Evolutionary conservation across 2,113 vertebrate species (phyloP).

Genomic region (Girardinichthys multiradiatus): DNA sequence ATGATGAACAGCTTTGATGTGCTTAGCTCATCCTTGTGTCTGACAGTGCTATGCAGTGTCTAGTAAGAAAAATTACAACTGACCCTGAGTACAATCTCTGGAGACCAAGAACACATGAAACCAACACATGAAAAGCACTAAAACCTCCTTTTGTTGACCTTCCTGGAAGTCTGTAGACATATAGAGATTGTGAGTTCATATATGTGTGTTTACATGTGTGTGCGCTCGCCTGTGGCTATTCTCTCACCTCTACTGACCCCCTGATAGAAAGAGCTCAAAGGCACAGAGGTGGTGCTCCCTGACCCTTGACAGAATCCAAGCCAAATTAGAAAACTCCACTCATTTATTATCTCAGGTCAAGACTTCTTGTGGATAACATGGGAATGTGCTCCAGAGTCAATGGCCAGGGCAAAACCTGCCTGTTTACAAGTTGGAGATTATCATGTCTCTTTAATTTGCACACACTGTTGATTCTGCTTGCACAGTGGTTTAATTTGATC

Average conservation of each 20-base stretch:
- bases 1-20: slow-evolving; percentile 59
- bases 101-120: slow-evolving; percentile 21
- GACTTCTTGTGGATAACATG: slow-evolving; percentile 38
- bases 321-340: slow-evolving; percentile 68
- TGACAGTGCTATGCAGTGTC: slow-evolving; percentile 39
- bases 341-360: slow-evolving; percentile 58
- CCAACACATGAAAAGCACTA: slow-evolving; percentile 24
- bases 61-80: slow-evolving; percentile 31
- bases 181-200: slow-evolving; percentile 22
- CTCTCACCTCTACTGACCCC: slow-evolving; percentile 65
- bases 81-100: slow-evolving; percentile 41
- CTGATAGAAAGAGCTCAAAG: slow-evolving; percentile 59
- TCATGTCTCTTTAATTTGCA: slow-evolving; percentile 37
- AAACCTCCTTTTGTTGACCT: slow-evolving; percentile 43
- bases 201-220: slow-evolving; percentile 53
- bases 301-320: slow-evolving; percentile 60
- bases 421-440: slow-evolving; percentile 35
- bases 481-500: slow-evolving; percentile 5
- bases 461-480: slow-evolving; percentile 4
- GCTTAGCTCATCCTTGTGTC: slow-evolving; percentile 31
- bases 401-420: slow-evolving; percentile 21
- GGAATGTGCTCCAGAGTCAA: slow-evolving; percentile 41
- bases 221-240: slow-evolving; percentile 60
- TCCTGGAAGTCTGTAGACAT: slow-evolving; percentile 39
- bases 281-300: slow-evolving; percentile 52